Evolutionary conservation across 2,888 invertebrate genomes (phyloP), one percentile per base, ranked within the genome.

Genomic region (Ischnus inquisitorius): DNA sequence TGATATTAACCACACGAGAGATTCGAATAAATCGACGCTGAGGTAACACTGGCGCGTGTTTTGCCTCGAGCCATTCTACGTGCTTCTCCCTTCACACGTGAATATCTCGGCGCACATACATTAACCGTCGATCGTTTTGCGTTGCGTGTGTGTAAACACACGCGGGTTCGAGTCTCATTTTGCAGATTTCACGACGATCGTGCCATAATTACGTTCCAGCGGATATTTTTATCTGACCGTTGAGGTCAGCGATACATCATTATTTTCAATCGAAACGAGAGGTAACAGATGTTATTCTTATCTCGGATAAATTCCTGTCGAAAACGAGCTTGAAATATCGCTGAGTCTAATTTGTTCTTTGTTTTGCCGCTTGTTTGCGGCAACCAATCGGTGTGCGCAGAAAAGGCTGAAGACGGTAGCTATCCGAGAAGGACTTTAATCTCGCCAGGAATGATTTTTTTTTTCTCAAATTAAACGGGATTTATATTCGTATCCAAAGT

Each of bases 1-100:
- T 64, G 74, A 80, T 80, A 85, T 86, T 85, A 84, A 60, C 71
- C 71, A 48, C 71, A 48, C 34, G 39, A 12, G 77, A 68, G 81
- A 77, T 77, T 81, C 39, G 43, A 72, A 84, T 77, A 68, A 84
- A 77, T 72, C 81, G 71, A 76, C 51, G 72, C 57, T 67, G 71
- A 64, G 54, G 67, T 64, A 60, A 46, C 65, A 60, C 76, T 14
- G 60, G 69, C 79, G 79, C 60, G 48, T 65, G 41, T 22, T 19
- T 64, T 68, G 75, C 62, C 75, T 39, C 48, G 43, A 64, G 69
- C 68, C 43, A 54, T 57, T 46, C 28, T 39, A 54, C 68, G 68
- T 64, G 43, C 19, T 75, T 68, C 60, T 16, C 41, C 51, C 54
- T 65, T 57, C 76, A 48, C 62, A 62, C 46, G 54, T 46, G 74